Evolutionary conservation across 1,140 invertebrate species (phyloP), one percentile per base, ranked within the genome.

Genomic region (Hylyphantes graminicola): DNA sequence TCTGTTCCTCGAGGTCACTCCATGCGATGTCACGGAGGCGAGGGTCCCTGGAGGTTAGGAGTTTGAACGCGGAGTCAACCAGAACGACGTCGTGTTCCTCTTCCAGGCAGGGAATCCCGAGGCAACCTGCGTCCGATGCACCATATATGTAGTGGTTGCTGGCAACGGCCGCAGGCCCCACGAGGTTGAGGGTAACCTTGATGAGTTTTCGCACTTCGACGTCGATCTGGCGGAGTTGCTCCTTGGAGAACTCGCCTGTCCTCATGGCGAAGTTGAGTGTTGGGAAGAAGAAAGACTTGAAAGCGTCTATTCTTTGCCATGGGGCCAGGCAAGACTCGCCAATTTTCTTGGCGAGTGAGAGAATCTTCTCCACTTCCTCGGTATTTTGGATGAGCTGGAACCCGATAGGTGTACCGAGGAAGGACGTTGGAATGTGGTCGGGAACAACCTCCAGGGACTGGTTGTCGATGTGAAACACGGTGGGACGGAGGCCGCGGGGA

Each of bases 271-370:
- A 76, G 1, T 48, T 12, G 7, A 76, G 74, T 2, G 72, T 11
- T 9, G 74, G 74, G 13, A 48, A 76, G 21, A 76, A 63, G 74
- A 76, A 76, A 0, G 57, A 6, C 7, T 64, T 76, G 0, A 76
- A n/a, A 19, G 74, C 74, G 15, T 76, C 59, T 7, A 76, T 6
- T 11, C 50, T 63, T 51, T 76, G 74, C 74, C 74, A 76, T 0
- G 48, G 21, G 13, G 21, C 2, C 13, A 64, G 35, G n/a, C n/a
- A n/a, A n/a, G n/a, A n/a, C n/a, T n/a, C n/a, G n/a, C n/a, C n/a
- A n/a, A n/a, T n/a, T n/a, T n/a, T n/a, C n/a, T n/a, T n/a, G n/a
- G n/a, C n/a, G n/a, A n/a, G n/a, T n/a, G n/a, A n/a, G n/a, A n/a
- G n/a, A n/a, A n/a, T n/a, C n/a, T n/a, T n/a, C n/a, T n/a, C n/a